Base-by-base conservation (phyloP, 2,113 vertebrate species). In the Nematolebias whitei region DNA sequence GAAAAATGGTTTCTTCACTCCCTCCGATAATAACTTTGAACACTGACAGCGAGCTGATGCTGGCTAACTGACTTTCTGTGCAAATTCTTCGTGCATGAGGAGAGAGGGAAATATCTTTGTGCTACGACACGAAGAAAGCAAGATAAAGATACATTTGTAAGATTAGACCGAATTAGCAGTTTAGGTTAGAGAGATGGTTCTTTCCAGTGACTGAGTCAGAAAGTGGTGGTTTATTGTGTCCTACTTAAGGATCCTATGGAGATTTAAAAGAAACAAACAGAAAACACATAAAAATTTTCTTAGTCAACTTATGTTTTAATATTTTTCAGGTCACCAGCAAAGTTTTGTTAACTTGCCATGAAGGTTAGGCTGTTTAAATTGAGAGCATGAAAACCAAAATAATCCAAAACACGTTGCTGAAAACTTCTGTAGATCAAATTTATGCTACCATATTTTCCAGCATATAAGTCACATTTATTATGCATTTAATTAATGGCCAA, bases 21-120 rank as follows among this genome's bases (percentile, higher is more conserved):
- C 71, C 66, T 63, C 66, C 39, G 74, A 86, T 82, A 76, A 80
- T 82, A 79, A 74, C 66, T 75, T 76, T 79, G 79, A 79, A 68
- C 52, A n/a, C 51, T 83, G 73, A 78, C 76, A 84, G 76, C 0
- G 5, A 80, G 68, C 22, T 47, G 23, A 68, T 64, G 38, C 50
- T 32, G 61, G 50, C 58, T 73, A 57, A 47, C 60, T 62, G 65
- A 43, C 59, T 71, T 59, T 68, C 48, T 44, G 51, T 59, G 75
- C 68, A 76, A 68, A 59, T 65, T 50, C 51, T 79, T 4, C 59
- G 24, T 68, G 61, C 59, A 44, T 60, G 68, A 76, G 54, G 76
- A 78, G 1, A 35, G 47, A 54, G 38, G 61, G 43, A 51, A 76
- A 68, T 64, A 5, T 68, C 16, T 69, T 70, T 73, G 62, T 58